Conservation (phyloP, 2,797 vertebrate species). For the Catharus ustulatus region DNA sequence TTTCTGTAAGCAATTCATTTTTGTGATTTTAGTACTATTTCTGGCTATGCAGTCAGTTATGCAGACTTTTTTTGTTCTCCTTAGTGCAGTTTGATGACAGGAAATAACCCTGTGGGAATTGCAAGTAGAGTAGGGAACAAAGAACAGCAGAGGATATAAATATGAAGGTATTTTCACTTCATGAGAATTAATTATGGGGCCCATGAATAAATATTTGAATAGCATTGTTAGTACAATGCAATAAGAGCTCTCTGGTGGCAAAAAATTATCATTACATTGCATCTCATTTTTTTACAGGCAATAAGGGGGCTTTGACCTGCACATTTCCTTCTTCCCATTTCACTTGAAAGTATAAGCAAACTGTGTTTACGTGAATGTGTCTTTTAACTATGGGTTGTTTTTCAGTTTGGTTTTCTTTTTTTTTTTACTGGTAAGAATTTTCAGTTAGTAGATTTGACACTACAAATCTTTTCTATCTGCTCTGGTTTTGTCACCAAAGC, state of each 20-base stretch:
- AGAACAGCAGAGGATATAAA: neutral
- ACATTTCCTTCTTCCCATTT: neutral
- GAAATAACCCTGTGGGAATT: neutral
- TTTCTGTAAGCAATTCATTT: neutral
- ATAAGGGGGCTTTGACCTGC: neutral
- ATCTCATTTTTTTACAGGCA: slow-evolving; percentile 5
- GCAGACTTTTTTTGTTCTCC: neutral
- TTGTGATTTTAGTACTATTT: neutral
- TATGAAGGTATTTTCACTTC: slow-evolving; percentile 27
- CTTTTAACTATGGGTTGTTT: neutral
- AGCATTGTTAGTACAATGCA: neutral
- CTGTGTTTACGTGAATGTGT: neutral
- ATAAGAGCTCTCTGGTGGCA: slow-evolving; percentile 58
- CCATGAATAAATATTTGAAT: slow-evolving; percentile 54
- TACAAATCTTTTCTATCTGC: neutral
- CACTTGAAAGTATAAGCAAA: neutral
- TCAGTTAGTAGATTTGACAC: neutral
- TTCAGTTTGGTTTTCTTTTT: fast-evolving
- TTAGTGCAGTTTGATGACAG: neutral
- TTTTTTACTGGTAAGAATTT: neutral
- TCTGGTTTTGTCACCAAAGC: neutral
- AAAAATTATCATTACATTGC: slow-evolving; percentile 48
- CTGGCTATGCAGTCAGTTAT: neutral
- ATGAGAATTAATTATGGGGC: slow-evolving; percentile 10
- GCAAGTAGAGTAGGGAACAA: neutral